Base-by-base conservation (phyloP, 1,140 invertebrate genomes). In the Cotesia glomerata region DNA sequence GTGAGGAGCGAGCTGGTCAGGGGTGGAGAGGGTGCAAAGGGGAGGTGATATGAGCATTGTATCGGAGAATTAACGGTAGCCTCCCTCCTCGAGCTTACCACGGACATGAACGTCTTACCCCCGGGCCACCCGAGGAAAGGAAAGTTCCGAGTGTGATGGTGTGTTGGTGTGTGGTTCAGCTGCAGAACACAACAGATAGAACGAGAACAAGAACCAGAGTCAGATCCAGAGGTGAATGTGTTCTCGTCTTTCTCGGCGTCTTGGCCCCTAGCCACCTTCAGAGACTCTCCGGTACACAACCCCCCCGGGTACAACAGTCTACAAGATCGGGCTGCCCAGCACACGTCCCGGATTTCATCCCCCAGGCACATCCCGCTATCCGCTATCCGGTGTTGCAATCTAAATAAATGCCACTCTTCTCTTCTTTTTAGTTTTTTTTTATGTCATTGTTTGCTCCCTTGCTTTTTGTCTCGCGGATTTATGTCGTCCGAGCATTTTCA, bases 31-130 rank as follows among this genome's bases (percentile, higher is more conserved):
- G 36, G 7, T 7, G 39, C 11, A 26, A 26, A 26, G 39, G 81
- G 80, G 77, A 86, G 85, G 85, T 86, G 86, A 87, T 87, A 87
- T 87, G 86, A 87, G 86, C 85, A 87, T 87, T 87, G 86, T 87
- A 87, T 87, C 85, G 86, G 85, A 85, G 85, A 87, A 87, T 87
- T 87, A 87, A 87, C 85, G 85, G 82, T 79, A 79, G 82, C 78
- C 77, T 77, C 75, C 76, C 75, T 58, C 74, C 75, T 72, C 64
- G 26, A 59, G 34, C 49, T 74, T 72, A 72, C 61, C 70, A 68
- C 63, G 56, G 26, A 26, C 26, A 26, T n/a, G 11, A 36, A 51
- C 68, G 26, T n/a, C 56, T 51, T 26, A 34, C 11, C 64, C 45
- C 26, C 66, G 18, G 52, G 34, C 68, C 66, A 63, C 14, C 56